Base-by-base conservation (phyloP, 2,888 invertebrate species). In the Siphonodentalium dalli region DNA sequence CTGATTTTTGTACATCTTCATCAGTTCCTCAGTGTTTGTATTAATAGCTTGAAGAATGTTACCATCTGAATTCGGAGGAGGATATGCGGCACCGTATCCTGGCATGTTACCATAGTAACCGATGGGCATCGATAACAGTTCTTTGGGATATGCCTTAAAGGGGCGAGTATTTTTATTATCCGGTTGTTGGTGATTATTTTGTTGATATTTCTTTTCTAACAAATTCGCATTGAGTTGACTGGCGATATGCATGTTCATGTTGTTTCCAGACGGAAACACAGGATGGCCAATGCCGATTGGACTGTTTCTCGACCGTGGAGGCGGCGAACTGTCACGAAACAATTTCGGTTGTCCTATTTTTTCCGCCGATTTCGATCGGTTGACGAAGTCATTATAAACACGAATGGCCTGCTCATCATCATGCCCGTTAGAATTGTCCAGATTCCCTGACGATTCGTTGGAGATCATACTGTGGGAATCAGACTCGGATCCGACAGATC, bases 131-230 rank as follows among this genome's bases (percentile, higher is more conserved):
- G 86, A 83, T 23, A 88, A 71, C 0, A 89, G 87, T 74, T 89
- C 88, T 61, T 88, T 87, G 0, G 90, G 89, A 72, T 89, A 90
- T 0, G 89, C 88, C 60, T 80, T 81, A 60, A 81, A 81, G 13
- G 81, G 81, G 47, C 81, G 73, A 44, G 69, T 68, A 13, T 56
- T 62, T 44, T 70, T 73, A 23, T 52, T 47, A 3, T n/a, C n/a
- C n/a, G n/a, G n/a, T n/a, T n/a, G n/a, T n/a, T n/a, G n/a, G n/a
- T n/a, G n/a, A n/a, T n/a, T n/a, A n/a, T n/a, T n/a, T n/a, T n/a
- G n/a, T n/a, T n/a, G n/a, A n/a, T n/a, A n/a, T n/a, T n/a, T n/a
- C n/a, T n/a, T n/a, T n/a, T n/a, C n/a, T n/a, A n/a, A n/a, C n/a
- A n/a, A n/a, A n/a, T n/a, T n/a, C n/a, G n/a, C n/a, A n/a, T n/a